These are phyloP conservation scores for Heliconius melpomene DNA, from an alignment of 1,140 invertebrate species.

Conservation along the genomic window DNA sequence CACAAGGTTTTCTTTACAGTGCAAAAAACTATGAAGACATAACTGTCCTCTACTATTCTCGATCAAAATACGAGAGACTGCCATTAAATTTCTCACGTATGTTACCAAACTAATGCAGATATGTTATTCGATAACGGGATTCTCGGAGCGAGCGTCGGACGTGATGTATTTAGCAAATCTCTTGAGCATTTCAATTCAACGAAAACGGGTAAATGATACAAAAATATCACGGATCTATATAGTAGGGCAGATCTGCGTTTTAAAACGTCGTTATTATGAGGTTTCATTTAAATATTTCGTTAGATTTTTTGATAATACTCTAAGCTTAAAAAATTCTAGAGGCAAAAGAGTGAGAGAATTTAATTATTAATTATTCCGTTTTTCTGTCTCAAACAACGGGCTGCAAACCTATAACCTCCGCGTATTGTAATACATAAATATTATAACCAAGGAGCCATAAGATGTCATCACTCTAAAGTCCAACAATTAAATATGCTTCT, in stretches of 20 bases:
- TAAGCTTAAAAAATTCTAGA: too few species aligned
- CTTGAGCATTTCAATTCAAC: slow-evolving; percentile 36
- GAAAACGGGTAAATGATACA: slow-evolving; percentile 28
- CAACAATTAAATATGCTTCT: not conserved
- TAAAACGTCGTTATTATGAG: not conserved
- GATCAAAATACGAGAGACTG: slow-evolving; percentile 25
- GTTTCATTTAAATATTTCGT: not conserved
- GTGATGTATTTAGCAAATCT: slow-evolving; percentile 40
- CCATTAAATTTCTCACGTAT: slow-evolving; percentile 41
- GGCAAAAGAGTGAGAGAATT: not conserved
- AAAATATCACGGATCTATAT: slow-evolving; percentile 13
- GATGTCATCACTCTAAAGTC: not conserved
- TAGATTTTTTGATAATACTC: not conserved
- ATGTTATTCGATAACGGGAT: slow-evolving; percentile 53
- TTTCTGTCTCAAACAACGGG: not conserved
- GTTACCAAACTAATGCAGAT: slow-evolving; percentile 48
- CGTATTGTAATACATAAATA: not conserved
- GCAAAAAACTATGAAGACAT: slow-evolving; percentile 5
- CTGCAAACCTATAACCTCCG: not conserved
- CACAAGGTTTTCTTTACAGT: too few species aligned
- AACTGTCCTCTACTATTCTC: slow-evolving; percentile 15
- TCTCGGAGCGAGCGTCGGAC: slow-evolving; percentile 34
- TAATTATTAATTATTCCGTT: not conserved
- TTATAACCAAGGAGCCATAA: not conserved
- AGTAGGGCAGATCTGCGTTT: not conserved